Conservation (phyloP, 92 coral and sea anemone species). For the Parazoanthus darwini region DNA sequence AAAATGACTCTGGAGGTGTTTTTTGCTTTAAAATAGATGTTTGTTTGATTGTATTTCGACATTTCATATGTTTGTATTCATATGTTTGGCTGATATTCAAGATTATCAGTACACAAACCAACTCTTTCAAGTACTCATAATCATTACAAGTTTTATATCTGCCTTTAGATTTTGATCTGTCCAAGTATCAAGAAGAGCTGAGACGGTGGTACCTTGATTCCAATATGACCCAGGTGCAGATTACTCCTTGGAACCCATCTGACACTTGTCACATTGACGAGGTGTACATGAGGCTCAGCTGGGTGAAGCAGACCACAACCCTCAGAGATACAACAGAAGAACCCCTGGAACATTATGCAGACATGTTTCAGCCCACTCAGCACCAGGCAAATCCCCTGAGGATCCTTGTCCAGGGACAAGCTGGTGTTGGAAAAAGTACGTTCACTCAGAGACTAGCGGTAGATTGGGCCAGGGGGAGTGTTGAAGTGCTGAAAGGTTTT, state of each 20-base stretch:
- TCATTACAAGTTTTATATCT: neutral
- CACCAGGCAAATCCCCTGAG: neutral
- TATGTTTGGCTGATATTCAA: too few species aligned
- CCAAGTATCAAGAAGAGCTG: conserved; percentile 14
- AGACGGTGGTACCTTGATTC: neutral
- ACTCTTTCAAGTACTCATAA: neutral
- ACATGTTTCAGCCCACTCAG: conserved; percentile 1
- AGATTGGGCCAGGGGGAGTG: conserved; percentile 35
- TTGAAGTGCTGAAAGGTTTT: conserved; percentile 6
- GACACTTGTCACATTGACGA: conserved; percentile 32
- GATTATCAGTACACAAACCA: too few species aligned
- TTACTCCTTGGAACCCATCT: conserved; percentile 36
- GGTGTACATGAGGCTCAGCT: conserved; percentile 6
- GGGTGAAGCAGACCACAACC: conserved; percentile 1
- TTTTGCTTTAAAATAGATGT: too few species aligned
- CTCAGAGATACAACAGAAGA: conserved; percentile 7
- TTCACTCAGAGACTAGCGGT: conserved; percentile 41
- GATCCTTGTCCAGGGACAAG: conserved; percentile 35
- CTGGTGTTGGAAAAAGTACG: conserved; percentile 37
- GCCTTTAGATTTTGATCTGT: neutral
- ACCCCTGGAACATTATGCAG: neutral
- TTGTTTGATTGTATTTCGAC: too few species aligned
- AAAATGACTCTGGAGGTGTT: too few species aligned
- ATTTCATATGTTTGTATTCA: too few species aligned
- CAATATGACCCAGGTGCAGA: conserved; percentile 9